phyloP scores from a whole-genome alignment of 2,797 vertebrate genomes.

The Spondyliosoma cantharus region DNA sequence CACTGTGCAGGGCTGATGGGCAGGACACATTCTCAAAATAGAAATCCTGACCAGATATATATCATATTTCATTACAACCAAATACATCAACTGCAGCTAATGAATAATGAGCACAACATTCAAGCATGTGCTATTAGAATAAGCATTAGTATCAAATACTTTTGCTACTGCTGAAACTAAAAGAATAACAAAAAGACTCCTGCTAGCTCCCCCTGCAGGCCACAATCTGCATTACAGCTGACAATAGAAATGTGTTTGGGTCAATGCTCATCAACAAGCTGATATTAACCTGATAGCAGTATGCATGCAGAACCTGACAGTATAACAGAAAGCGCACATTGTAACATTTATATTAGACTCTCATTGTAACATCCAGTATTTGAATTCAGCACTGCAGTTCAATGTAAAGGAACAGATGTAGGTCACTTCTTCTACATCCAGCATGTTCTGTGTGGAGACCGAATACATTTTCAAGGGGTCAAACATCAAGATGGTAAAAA shows the following conservation, averaged over 20 bases:
- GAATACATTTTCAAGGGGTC: not conserved
- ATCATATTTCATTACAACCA: not conserved
- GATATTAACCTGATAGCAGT: too few relatives aligned
- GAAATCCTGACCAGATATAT: too few relatives aligned
- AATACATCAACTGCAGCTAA: not conserved
- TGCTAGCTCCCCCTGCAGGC: conserved; percentile 18
- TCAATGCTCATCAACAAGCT: too few relatives aligned
- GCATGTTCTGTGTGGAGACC: too few relatives aligned
- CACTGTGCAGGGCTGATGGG: not conserved
- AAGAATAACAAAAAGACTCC: not conserved
- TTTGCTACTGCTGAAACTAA: not conserved
- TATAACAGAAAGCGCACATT: not conserved
- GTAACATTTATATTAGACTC: not conserved
- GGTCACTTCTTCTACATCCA: too few relatives aligned
- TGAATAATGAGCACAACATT: not conserved
- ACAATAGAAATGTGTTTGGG: too few relatives aligned
- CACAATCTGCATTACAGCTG: not conserved
- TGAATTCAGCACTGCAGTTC: not conserved
- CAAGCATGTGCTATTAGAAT: not conserved
- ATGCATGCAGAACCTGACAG: not conserved
- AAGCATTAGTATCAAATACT: not conserved
- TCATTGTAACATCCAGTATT: not conserved
- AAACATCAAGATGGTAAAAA: too few relatives aligned
- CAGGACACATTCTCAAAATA: not conserved
- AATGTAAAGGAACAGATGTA: too few relatives aligned